These are phyloP conservation scores for Linepithema humile DNA, from an alignment of 1,140 invertebrate genomes.

Conservation along the genomic window DNA sequence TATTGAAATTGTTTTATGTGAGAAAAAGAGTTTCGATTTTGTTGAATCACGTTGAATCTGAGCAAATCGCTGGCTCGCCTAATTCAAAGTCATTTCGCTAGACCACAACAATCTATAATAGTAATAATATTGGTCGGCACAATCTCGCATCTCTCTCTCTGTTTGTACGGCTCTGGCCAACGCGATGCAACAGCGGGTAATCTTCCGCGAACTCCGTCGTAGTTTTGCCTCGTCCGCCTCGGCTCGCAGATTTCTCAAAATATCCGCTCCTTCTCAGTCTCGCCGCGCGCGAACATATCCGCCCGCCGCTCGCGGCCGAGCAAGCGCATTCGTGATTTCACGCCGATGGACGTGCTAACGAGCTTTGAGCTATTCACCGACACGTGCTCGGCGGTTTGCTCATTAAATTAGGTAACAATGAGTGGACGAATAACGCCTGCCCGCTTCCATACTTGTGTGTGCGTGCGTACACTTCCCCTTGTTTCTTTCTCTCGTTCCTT, in stretches of 20 bases:
- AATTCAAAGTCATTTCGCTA: not conserved
- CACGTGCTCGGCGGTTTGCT: conserved; percentile 60
- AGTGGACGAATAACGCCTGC: conserved; percentile 60
- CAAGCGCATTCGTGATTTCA: conserved; percentile 66
- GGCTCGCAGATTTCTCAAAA: conserved; percentile 41
- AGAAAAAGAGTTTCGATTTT: not conserved
- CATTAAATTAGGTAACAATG: conserved; percentile 76
- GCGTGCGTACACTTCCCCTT: not conserved
- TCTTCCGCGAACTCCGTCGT: conserved; percentile 6
- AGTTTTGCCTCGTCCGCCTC: conserved; percentile 12
- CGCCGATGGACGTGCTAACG: conserved; percentile 64
- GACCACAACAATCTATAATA: not conserved
- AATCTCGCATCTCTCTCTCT: not conserved
- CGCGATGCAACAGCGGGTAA: conserved; percentile 8
- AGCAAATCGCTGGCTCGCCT: not conserved
- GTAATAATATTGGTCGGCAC: not conserved
- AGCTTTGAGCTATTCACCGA: conserved; percentile 65
- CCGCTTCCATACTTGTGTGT: conserved; percentile 11
- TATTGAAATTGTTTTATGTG: not conserved
- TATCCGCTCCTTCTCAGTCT: conserved; percentile 19
- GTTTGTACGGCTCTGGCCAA: not conserved
- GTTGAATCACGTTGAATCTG: no score
- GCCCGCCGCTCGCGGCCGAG: conserved; percentile 1
- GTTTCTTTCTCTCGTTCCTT: conserved; percentile 37
- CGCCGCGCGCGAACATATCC: conserved; percentile 19